Base-by-base conservation (phyloP, 2,113 vertebrate species). In the Bombycilla garrulus region DNA sequence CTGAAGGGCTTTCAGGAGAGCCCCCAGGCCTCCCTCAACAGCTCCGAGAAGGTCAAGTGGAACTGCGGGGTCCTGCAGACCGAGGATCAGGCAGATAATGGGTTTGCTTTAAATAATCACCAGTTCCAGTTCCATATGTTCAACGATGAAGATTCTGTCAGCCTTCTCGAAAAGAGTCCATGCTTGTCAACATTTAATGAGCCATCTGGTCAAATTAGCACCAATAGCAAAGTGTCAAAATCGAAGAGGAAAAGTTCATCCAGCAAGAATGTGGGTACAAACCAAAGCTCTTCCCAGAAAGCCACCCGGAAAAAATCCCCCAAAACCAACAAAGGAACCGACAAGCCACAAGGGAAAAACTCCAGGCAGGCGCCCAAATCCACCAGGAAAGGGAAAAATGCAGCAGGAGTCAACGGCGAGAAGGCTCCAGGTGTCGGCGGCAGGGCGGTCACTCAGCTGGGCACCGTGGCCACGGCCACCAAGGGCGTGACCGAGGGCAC, bases 111-210 rank as follows among this genome's bases (percentile, higher is more conserved):
- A 95, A 98, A 99, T 97, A 99, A 98, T 96, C 98, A 98, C 81
- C 99, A 99, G 91, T 99, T 99, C 98, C 98, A 99, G 88, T 98
- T 99, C 96, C 99, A 99, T 97, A 99, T 98, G 98, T 99, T 99
- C 97, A 99, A 98, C 45, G 98, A 98, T 95, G 99, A 99, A 90
- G 98, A 99, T 96, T 98, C 98, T 94, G 96, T 98, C 90, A 96
- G 97, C 87, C 94, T 99, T 91, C 98, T 98, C 71, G 99, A 98
- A 92, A 99, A 99, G 93, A 98, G 92, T 79, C 96, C 98, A 76
- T 98, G 98, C 97, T 97, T 98, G 91, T 97, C 97, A 92, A 98
- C 98, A 70, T 99, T 98, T 98, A 98, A 98, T 93, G 98, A 99
- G 97, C 98, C 98, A 98, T 98, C 97, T 96, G 97, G 97, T 97